Evolutionary conservation across 2,113 vertebrate species (phyloP), one percentile per base, ranked within the genome.

Genomic region (Phodopus roborovskii): DNA sequence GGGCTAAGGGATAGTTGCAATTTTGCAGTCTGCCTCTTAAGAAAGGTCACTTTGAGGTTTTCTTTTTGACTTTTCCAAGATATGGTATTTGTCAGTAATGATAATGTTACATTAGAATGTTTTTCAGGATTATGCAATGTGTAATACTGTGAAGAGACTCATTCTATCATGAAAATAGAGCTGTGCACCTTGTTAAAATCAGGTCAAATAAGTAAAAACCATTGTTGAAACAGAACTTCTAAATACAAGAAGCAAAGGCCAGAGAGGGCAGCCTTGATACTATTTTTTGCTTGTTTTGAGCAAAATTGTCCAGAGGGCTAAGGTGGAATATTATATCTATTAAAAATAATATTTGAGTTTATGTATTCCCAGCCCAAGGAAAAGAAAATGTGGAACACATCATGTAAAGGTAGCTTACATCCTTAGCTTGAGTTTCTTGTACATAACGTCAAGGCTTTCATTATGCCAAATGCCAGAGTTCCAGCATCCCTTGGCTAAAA

Each of bases 261-360:
- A 39, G 93, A 87, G 92, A 71, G 92, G 92, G 94, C 89, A 97
- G 82, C 86, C 92, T 96, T 97, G 89, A 89, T 78, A 97, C 82
- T 96, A 92, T 97, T 96, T 92, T 93, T 98, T 98, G 90, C 96
- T 97, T 96, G 96, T 97, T 98, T 97, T 98, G 93, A 96, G 42
- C 68, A 87, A 33, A 93, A 94, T 97, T 97, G 88, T 97, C 58
- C 90, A 95, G 93, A 95, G 92, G 94, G 94, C 96, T 94, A 98
- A 97, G 88, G 45, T 70, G 42, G 33, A 87, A 96, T 77, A 92
- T 82, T 96, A 36, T 96, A 92, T 36, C 60, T 94, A 88, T 93
- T 71, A 92, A 88, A 86, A 96, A 20, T 79, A 60, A 94, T 75
- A 45, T 94, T 84, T 92, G 73, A 24, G 24, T 90, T 68, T 97